Conservation (phyloP, 2,888 invertebrate species). For the Escarpia spicata region DNA sequence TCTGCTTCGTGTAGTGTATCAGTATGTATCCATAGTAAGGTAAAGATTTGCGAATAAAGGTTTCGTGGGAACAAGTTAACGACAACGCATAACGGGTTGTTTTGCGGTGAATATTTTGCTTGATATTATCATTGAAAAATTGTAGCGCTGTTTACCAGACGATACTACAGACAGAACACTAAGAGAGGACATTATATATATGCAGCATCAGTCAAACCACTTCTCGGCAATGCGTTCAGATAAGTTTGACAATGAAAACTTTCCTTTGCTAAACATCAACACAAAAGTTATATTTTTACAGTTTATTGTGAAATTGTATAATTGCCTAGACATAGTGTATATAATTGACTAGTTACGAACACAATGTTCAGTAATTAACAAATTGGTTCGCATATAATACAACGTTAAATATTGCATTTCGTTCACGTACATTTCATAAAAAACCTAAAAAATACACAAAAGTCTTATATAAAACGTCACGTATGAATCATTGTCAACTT, state of each 20-base stretch:
- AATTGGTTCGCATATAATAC: background rate
- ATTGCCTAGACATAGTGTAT: background rate
- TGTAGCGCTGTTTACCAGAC: too few species aligned
- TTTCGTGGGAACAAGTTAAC: too few species aligned
- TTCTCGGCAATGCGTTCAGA: background rate
- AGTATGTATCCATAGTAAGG: too few species aligned
- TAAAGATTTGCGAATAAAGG: too few species aligned
- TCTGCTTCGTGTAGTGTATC: too few species aligned
- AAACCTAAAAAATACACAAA: background rate
- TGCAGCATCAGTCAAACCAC: too few species aligned
- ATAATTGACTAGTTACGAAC: background rate
- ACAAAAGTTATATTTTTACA: background rate
- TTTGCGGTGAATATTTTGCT: background rate
- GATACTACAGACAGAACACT: too few species aligned
- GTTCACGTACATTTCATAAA: too few species aligned
- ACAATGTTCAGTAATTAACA: background rate
- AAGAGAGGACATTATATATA: too few species aligned
- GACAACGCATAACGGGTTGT: background rate
- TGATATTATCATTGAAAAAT: too few species aligned
- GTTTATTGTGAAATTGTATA: background rate
- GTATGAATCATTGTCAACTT: background rate
- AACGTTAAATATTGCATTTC: too few species aligned
- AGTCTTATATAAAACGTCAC: background rate
- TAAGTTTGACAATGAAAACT: background rate
- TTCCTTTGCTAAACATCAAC: background rate